These are phyloP conservation scores for Cabera pusaria DNA, from an alignment of 2,888 invertebrate genomes.

Conservation along the genomic window DNA sequence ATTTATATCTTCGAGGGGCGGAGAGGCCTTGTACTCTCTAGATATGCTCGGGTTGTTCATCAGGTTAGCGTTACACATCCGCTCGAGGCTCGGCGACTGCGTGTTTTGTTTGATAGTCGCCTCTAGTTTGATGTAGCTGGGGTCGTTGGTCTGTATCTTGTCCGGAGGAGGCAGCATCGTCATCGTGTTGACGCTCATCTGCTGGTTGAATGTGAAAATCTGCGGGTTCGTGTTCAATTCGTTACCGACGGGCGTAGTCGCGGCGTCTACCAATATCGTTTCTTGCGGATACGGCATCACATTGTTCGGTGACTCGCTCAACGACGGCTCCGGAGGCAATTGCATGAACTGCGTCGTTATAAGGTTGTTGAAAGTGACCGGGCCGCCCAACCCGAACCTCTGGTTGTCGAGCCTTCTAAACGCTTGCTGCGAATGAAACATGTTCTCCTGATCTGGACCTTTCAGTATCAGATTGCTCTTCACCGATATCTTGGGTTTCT, in stretches of 20 bases:
- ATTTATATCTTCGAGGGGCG: slow-evolving; percentile 72
- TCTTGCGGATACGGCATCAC: slow-evolving; percentile 66
- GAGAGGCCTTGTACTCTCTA: slow-evolving; percentile 73
- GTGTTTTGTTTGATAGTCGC: slow-evolving; percentile 75
- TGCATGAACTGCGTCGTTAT: slow-evolving; percentile 78
- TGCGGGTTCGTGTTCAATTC: slow-evolving; percentile 57
- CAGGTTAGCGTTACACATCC: slow-evolving; percentile 71
- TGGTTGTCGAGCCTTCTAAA: slow-evolving; percentile 70
- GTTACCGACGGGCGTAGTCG: slow-evolving; percentile 60
- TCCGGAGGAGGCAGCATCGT: slow-evolving; percentile 64
- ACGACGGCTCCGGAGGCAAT: slow-evolving; percentile 61
- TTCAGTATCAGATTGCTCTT: slow-evolving; percentile 78
- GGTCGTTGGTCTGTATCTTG: slow-evolving; percentile 67
- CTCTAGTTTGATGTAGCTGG: slow-evolving; percentile 76
- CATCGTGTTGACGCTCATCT: slow-evolving; percentile 65
- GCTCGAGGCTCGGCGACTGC: slow-evolving; percentile 70
- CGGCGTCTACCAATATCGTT: slow-evolving; percentile 54
- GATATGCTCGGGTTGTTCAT: slow-evolving; percentile 57
- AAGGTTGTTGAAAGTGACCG: slow-evolving; percentile 74
- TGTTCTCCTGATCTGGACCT: slow-evolving; percentile 75
- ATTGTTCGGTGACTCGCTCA: slow-evolving; percentile 63
- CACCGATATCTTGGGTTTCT: slow-evolving; percentile 79
- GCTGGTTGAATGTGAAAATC: slow-evolving; percentile 71
- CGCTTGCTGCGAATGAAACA: slow-evolving; percentile 78
- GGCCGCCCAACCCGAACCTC: slow-evolving; percentile 64